phyloP scores from a whole-genome alignment of 1,140 invertebrate species.

The Drosophila equinoxialis region DNA sequence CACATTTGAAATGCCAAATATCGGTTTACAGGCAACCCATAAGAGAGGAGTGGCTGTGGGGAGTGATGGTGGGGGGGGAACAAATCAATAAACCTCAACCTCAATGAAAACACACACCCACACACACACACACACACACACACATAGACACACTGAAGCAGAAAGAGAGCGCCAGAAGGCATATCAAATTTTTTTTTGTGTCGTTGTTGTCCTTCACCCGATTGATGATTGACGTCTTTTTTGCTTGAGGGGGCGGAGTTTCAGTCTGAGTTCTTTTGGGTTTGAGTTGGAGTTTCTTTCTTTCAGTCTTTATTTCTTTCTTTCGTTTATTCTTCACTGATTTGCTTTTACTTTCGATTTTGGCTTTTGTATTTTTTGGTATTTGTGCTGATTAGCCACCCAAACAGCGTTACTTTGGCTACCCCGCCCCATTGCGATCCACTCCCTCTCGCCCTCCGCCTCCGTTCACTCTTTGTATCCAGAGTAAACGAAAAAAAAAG shows the following conservation, averaged over 20 bases:
- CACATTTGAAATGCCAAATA: conserved; percentile 77
- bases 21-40: conserved; percentile 62
- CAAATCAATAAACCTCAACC: conserved; percentile 74
- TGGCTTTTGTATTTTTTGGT: conserved; percentile 75
- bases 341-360: conserved; percentile 78
- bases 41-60: neutral
- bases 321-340: conserved; percentile 51
- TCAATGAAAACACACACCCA: conserved; percentile 30
- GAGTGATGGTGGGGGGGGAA: conserved; percentile 33
- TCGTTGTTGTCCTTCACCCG: conserved; percentile 26
- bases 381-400: conserved; percentile 75
- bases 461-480: neutral
- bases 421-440: conserved; percentile 1
- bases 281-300: conserved; percentile 59
- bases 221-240: conserved; percentile 72
- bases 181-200: conserved; percentile 73
- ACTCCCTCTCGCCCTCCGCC: neutral
- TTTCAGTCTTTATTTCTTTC: conserved; percentile 27
- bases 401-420: conserved; percentile 1
- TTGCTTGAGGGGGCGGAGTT: conserved; percentile 46
- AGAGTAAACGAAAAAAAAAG: conserved; percentile 59
- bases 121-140: conserved; percentile 36
- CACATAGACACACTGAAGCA: conserved; percentile 5
- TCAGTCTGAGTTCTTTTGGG: conserved; percentile 42
- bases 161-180: conserved; percentile 54